Evolutionary conservation across 2,888 invertebrate genomes (phyloP).

Genomic region (Tipula unca): DNA sequence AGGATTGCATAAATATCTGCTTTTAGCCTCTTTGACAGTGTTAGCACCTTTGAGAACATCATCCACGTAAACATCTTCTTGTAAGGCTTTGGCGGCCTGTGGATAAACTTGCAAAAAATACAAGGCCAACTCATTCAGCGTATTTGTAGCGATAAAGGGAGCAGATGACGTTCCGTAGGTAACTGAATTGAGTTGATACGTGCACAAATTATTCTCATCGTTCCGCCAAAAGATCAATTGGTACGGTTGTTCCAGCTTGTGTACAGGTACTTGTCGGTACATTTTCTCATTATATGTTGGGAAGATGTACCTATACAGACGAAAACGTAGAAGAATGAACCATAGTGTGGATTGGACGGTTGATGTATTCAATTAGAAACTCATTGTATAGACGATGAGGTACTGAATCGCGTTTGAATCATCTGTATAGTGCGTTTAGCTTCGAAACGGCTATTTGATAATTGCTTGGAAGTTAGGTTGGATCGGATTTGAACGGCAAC

Average conservation of each 20-base stretch:
- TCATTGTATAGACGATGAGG: too few relatives aligned
- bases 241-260: neutral
- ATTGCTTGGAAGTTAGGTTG: too few relatives aligned
- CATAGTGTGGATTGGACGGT: too few relatives aligned
- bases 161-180: neutral
- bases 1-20: neutral
- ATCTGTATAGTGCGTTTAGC: too few relatives aligned
- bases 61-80: neutral
- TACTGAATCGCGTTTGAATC: too few relatives aligned
- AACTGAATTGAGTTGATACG: neutral
- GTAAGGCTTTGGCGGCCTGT: neutral
- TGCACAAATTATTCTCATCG: neutral
- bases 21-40: neutral
- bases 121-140: neutral
- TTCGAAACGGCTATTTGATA: too few relatives aligned
- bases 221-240: neutral
- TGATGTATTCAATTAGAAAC: too few relatives aligned
- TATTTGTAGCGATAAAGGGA: neutral
- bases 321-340: too few relatives aligned
- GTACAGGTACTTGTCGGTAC: neutral
- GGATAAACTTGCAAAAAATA: neutral
- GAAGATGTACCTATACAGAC: too few relatives aligned
- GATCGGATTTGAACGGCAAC: too few relatives aligned
- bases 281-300: neutral
- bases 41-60: neutral